Conservation (phyloP, 1,140 invertebrate species). For the Stenopsyche tienmushanensis region DNA sequence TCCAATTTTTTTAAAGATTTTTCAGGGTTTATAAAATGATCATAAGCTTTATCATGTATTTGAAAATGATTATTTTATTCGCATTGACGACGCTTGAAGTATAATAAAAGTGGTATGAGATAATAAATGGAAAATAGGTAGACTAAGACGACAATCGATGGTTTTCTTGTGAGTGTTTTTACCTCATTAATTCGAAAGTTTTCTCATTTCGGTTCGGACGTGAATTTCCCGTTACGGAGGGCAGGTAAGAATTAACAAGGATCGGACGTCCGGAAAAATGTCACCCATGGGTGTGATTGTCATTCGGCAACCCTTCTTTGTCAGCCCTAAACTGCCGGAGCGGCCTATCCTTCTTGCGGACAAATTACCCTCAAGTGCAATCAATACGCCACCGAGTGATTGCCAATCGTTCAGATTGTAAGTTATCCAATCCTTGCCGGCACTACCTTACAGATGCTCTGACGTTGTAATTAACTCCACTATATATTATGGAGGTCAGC, state of each 20-base stretch:
- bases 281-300: slow-evolving; percentile 23
- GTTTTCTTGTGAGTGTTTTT: slow-evolving; percentile 12
- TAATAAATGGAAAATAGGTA: neutral
- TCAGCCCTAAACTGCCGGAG: neutral
- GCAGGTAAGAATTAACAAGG: slow-evolving; percentile 12
- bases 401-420: neutral
- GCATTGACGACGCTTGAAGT: no score
- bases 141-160: slow-evolving; percentile 7
- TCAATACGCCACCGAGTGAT: neutral
- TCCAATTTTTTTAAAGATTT: no score
- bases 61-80: no score
- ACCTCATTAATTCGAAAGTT: slow-evolving; percentile 17
- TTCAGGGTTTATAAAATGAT: no score
- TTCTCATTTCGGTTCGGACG: slow-evolving; percentile 13
- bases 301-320: slow-evolving; percentile 16
- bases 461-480: no score
- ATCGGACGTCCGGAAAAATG: slow-evolving; percentile 3
- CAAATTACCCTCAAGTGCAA: slow-evolving; percentile 13
- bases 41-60: no score
- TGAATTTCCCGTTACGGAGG: neutral
- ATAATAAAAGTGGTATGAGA: no score
- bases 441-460: no score
- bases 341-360: neutral
- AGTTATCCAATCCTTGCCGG: no score
- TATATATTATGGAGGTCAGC: no score